phyloP scores from a whole-genome alignment of 35 echinoderm and acorn worm species.

The Lytechinus variegatus region DNA sequence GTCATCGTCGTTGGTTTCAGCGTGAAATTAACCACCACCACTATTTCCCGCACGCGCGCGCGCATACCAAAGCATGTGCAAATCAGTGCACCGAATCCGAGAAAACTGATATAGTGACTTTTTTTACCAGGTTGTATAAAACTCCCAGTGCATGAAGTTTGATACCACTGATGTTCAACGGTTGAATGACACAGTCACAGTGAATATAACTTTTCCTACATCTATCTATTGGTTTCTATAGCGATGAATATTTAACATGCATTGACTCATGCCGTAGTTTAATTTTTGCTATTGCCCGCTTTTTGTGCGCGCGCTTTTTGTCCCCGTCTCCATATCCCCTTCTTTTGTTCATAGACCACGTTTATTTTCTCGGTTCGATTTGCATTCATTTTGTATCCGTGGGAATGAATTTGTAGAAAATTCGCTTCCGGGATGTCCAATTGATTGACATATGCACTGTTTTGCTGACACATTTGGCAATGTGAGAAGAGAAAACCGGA shows the following conservation, averaged over 20 bases:
- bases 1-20: neutral
- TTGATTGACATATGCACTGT: constrained; percentile 12
- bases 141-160: constrained; percentile 9
- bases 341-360: neutral
- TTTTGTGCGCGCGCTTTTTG: neutral
- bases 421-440: neutral
- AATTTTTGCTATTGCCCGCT: neutral
- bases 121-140: neutral
- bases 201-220: neutral
- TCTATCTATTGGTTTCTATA: neutral
- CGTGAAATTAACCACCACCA: neutral
- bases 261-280: neutral
- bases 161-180: neutral
- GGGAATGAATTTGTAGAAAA: neutral
- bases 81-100: neutral
- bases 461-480: neutral
- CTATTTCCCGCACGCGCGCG: neutral
- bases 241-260: neutral
- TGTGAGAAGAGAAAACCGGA: neutral
- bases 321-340: neutral
- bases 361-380: neutral
- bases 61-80: constrained; percentile 16
- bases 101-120: neutral
- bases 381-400: neutral
- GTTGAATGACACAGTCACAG: neutral